Conservation (phyloP, 2,888 invertebrate genomes). For the Cistogaster globosa region DNA sequence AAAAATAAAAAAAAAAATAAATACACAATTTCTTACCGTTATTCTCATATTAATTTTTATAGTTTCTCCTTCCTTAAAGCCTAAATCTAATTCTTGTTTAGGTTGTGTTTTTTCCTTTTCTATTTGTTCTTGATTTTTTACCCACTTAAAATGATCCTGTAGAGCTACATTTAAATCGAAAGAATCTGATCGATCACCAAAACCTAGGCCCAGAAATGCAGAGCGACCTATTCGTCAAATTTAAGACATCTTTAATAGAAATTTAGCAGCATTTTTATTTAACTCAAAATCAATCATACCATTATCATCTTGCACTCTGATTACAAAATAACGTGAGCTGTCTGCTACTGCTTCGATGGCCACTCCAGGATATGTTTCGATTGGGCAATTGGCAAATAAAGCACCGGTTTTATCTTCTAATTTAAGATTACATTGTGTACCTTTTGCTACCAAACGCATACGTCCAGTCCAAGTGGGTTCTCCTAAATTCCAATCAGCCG, state of each 20-base stretch:
- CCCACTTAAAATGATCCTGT: constrained; percentile 98
- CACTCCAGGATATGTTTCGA: constrained; percentile 96
- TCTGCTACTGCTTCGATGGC: constrained; percentile 98
- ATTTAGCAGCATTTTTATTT: neutral
- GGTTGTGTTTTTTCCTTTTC: constrained; percentile 91
- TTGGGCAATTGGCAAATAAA: constrained; percentile 97
- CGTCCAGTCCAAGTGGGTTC: constrained; percentile 99
- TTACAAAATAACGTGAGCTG: constrained; percentile 98
- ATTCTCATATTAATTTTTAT: constrained; percentile 99
- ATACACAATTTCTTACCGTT: constrained; percentile 85
- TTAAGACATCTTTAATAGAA: constrained; percentile 2
- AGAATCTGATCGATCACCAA: constrained; percentile 98
- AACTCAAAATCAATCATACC: constrained; percentile 84
- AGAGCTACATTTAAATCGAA: constrained; percentile 99
- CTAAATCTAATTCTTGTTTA: constrained; percentile 93
- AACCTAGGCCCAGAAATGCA: constrained; percentile 98
- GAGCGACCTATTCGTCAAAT: constrained; percentile 85
- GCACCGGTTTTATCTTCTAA: constrained; percentile 98
- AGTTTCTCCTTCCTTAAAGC: constrained; percentile 99
- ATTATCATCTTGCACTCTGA: constrained; percentile 96
- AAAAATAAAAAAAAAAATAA: neutral
- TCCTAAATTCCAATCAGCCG: constrained; percentile 99
- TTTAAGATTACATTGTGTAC: constrained; percentile 93
- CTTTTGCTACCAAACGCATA: constrained; percentile 95
- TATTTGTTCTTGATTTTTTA: constrained; percentile 91